Percentiles rank a stretch among this genome's conserved stretches.
Conservation (phyloP, 2,113 vertebrate species). For the Phylloscopus whistleri region DNA sequence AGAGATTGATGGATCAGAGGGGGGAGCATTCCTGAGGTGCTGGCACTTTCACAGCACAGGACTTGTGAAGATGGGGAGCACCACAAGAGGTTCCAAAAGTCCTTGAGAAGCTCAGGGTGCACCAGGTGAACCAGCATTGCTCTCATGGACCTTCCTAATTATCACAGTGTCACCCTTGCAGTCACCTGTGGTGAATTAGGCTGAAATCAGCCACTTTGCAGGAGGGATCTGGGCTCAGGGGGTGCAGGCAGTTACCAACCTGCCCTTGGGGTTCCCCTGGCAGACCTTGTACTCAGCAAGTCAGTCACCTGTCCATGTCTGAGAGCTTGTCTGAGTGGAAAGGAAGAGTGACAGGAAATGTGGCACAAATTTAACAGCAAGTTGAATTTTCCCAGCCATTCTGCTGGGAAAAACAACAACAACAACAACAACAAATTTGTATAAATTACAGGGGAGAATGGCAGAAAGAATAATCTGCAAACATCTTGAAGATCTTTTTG, state of each 20-base stretch:
- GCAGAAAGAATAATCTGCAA: background rate
- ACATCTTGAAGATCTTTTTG: background rate
- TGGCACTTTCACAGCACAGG: background rate
- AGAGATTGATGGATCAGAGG: background rate
- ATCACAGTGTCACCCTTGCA: background rate
- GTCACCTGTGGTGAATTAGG: background rate
- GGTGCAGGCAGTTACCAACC: background rate
- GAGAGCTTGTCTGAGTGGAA: background rate
- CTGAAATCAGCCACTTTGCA: background rate
- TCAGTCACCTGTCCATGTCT: background rate
- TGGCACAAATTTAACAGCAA: background rate
- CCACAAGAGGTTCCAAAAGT: background rate
- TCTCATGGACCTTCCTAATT: background rate
- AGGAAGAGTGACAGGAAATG: background rate
- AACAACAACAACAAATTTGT: no score
- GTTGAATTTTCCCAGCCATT: background rate
- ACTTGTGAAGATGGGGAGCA: background rate
- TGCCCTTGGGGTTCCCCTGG: background rate
- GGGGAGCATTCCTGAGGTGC: background rate
- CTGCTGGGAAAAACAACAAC: background rate
- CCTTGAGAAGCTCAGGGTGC: background rate
- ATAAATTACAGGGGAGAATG: background rate
- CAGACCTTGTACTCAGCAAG: background rate
- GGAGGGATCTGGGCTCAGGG: background rate
- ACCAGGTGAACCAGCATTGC: background rate